phyloP scores from a whole-genome alignment of 1,140 invertebrate species.

The Hestina assimilis region DNA sequence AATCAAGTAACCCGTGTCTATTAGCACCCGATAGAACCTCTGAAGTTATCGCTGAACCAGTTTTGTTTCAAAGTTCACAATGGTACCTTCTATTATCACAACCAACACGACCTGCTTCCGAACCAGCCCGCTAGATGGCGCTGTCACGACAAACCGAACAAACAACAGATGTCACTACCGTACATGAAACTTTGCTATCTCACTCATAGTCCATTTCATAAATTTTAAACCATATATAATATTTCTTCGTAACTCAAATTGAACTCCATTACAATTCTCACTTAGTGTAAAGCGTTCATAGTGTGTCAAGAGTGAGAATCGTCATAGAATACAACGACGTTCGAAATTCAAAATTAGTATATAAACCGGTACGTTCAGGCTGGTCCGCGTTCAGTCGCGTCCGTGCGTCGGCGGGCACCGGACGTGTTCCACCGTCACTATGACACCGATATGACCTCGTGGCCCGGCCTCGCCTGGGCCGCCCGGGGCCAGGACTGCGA shows the following conservation, averaged over 20 bases:
- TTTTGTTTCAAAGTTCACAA: slow-evolving; percentile 19
- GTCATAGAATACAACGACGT: slow-evolving; percentile 22
- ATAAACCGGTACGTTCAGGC: slow-evolving; percentile 2
- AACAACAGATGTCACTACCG: slow-evolving; percentile 10
- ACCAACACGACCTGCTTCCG: slow-evolving; percentile 46
- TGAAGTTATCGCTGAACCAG: slow-evolving; percentile 27
- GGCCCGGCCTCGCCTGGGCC: slow-evolving; percentile 48
- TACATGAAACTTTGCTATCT: neutral
- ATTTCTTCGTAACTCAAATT: slow-evolving; percentile 24
- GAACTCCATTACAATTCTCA: slow-evolving; percentile 8
- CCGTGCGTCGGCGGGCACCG: slow-evolving; percentile 28
- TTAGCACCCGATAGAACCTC: slow-evolving; percentile 51
- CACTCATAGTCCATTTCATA: slow-evolving; percentile 9
- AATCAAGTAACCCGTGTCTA: slow-evolving; percentile 38
- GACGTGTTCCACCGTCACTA: slow-evolving; percentile 49
- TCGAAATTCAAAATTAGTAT: slow-evolving; percentile 13
- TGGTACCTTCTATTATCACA: slow-evolving; percentile 44
- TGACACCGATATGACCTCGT: slow-evolving; percentile 75
- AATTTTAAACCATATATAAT: neutral
- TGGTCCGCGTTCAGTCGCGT: slow-evolving; percentile 28
- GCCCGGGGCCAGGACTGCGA: slow-evolving; percentile 76
- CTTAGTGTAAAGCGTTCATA: slow-evolving; percentile 1
- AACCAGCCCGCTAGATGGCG: slow-evolving; percentile 39
- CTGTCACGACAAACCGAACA: neutral
- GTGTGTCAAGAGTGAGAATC: slow-evolving; percentile 33